These are phyloP conservation scores for Hypomecis punctinalis DNA, from an alignment of 2,888 invertebrate genomes.

Conservation along the genomic window DNA sequence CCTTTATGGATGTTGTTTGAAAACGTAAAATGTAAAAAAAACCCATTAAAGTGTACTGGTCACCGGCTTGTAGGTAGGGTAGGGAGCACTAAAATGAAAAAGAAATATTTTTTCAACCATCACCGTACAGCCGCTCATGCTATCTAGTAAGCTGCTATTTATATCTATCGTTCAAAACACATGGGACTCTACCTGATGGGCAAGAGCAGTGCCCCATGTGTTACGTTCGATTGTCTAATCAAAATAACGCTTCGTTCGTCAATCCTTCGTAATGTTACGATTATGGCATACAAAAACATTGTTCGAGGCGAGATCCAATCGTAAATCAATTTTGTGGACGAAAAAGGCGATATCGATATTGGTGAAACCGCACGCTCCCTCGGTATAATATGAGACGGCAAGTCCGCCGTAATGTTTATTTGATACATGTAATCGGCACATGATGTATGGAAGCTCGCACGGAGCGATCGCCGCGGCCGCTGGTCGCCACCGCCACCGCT, in stretches of 20 bases:
- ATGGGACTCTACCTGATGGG: constrained; percentile 46
- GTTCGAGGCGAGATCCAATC: constrained; percentile 55
- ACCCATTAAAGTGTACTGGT: no score
- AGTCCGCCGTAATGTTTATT: constrained; percentile 79
- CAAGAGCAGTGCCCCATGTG: constrained; percentile 33
- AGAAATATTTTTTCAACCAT: no score
- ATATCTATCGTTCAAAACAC: constrained; percentile 8
- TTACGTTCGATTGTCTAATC: constrained; percentile 33
- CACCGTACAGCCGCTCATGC: neutral
- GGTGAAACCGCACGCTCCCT: constrained; percentile 62
- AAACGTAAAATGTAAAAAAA: no score
- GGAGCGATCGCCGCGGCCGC: constrained; percentile 53
- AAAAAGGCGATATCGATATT: constrained; percentile 71
- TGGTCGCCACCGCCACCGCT: constrained; percentile 52
- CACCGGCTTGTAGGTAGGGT: no score
- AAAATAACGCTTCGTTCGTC: constrained; percentile 39
- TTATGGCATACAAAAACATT: constrained; percentile 49
- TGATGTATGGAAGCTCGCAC: constrained; percentile 80
- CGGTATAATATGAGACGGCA: constrained; percentile 66
- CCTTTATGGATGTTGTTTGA: no score
- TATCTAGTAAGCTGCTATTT: neutral
- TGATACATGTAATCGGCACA: constrained; percentile 81
- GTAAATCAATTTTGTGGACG: constrained; percentile 65
- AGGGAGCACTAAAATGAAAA: no score
- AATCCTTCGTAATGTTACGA: constrained; percentile 37